Conservation (phyloP, 2,888 invertebrate genomes). For the Oscheius sp. region DNA sequence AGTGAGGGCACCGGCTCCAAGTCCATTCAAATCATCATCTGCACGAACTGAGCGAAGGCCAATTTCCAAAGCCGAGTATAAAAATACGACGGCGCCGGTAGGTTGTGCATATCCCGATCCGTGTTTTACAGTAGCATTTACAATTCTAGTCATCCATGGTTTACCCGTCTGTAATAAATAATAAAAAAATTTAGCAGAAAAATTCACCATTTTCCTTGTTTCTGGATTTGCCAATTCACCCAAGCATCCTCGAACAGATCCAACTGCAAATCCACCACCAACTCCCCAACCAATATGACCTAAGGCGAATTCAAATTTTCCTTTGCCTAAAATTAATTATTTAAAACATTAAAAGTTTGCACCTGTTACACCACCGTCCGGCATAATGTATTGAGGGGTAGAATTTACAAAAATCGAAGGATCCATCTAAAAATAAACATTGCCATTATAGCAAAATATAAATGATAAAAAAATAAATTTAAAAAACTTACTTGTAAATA, state of each 20-base stretch:
- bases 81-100: slow-evolving; percentile 66
- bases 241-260: slow-evolving; percentile 65
- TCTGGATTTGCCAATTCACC: slow-evolving; percentile 68
- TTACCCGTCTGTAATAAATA: slow-evolving; percentile 47
- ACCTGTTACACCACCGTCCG: slow-evolving; percentile 65
- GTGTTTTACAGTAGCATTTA: slow-evolving; percentile 71
- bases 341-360: background rate
- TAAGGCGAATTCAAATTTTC: slow-evolving; percentile 70
- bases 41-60: slow-evolving; percentile 62
- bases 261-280: slow-evolving; percentile 66
- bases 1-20: slow-evolving; percentile 70
- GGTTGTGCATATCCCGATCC: slow-evolving; percentile 72
- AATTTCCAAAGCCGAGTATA: slow-evolving; percentile 70
- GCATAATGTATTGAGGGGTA: slow-evolving; percentile 70
- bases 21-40: slow-evolving; percentile 68
- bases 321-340: slow-evolving; percentile 50
- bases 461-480: background rate
- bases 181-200: background rate
- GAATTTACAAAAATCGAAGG: slow-evolving; percentile 67
- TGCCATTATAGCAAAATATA: no score
- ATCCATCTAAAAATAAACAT: slow-evolving; percentile 59
- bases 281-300: slow-evolving; percentile 71
- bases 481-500: slow-evolving; percentile 63
- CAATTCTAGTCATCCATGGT: slow-evolving; percentile 70
- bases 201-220: slow-evolving; percentile 65